Percentiles rank a stretch among this genome's conserved stretches.
Evolutionary conservation across 2,113 vertebrate species (phyloP).

Genomic region (Tachysurus vachellii): DNA sequence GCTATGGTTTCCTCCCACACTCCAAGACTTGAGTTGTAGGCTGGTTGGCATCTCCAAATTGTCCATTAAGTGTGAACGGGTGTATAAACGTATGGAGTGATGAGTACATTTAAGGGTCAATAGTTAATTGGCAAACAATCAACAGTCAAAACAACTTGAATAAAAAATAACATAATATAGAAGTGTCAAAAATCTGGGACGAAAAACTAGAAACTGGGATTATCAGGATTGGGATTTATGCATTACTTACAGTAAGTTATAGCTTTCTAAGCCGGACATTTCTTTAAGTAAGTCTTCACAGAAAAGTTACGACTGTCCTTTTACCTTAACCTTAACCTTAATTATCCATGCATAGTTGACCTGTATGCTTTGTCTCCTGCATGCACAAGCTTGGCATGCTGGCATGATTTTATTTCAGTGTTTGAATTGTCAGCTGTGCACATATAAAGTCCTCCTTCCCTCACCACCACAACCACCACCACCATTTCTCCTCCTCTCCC

Average conservation of each 20-base stretch:
- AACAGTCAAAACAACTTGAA: neutral
- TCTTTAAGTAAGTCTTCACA: neutral
- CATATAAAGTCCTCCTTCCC: conserved; percentile 53
- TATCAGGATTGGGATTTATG: neutral
- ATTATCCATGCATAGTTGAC: neutral
- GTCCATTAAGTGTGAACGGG: no score
- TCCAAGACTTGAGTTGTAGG: no score
- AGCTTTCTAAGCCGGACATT: neutral
- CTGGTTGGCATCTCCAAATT: no score
- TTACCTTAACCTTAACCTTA: neutral
- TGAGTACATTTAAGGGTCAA: neutral
- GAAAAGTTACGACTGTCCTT: neutral
- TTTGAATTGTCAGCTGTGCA: conserved; percentile 18
- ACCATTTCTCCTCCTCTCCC: conserved; percentile 60
- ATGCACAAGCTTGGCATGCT: neutral
- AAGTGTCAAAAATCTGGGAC: neutral
- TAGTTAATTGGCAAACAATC: neutral
- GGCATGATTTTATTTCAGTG: neutral
- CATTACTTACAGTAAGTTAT: neutral
- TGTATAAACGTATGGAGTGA: no score
- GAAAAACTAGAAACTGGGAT: neutral
- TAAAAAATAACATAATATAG: no score
- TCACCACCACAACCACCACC: conserved; percentile 43
- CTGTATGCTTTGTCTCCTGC: no score
- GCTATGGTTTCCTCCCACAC: no score